Conservation (phyloP, 2,888 invertebrate genomes). For the Ichneumon xanthorius region DNA sequence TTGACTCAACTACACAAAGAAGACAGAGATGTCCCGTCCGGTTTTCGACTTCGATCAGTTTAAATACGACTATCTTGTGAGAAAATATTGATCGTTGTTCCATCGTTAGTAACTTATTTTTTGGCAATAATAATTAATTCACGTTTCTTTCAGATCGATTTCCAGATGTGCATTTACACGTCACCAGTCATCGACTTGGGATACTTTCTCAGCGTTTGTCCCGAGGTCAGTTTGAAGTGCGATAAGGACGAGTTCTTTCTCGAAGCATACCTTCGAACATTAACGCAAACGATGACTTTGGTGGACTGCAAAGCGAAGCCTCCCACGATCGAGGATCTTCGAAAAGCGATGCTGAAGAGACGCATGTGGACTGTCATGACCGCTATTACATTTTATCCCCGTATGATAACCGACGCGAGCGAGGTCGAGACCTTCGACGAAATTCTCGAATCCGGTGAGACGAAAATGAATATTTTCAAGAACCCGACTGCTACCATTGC, state of each 20-base stretch:
- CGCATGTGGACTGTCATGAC: conserved; percentile 70
- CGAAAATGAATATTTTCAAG: conserved; percentile 72
- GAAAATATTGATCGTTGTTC: neutral
- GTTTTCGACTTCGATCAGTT: too few species aligned
- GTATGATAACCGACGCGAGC: conserved; percentile 72
- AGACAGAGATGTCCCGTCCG: too few species aligned
- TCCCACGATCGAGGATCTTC: conserved; percentile 71
- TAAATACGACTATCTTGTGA: too few species aligned
- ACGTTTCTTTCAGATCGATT: conserved; percentile 72
- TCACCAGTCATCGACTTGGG: conserved; percentile 76
- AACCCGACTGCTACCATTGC: conserved; percentile 67
- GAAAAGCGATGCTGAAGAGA: conserved; percentile 71
- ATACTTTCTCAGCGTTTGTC: conserved; percentile 73
- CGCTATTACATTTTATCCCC: conserved; percentile 69
- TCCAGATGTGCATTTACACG: conserved; percentile 73
- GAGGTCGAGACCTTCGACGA: conserved; percentile 71
- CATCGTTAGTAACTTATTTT: neutral
- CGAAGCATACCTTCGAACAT: conserved; percentile 66
- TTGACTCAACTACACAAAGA: too few species aligned
- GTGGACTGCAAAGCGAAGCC: conserved; percentile 71
- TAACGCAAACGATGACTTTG: conserved; percentile 68
- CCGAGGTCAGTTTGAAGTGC: conserved; percentile 68
- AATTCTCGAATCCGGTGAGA: conserved; percentile 63
- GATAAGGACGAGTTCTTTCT: conserved; percentile 72
- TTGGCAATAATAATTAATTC: conserved; percentile 2